Base-by-base conservation (phyloP, 2,888 invertebrate species). In the Anodontia alba region DNA sequence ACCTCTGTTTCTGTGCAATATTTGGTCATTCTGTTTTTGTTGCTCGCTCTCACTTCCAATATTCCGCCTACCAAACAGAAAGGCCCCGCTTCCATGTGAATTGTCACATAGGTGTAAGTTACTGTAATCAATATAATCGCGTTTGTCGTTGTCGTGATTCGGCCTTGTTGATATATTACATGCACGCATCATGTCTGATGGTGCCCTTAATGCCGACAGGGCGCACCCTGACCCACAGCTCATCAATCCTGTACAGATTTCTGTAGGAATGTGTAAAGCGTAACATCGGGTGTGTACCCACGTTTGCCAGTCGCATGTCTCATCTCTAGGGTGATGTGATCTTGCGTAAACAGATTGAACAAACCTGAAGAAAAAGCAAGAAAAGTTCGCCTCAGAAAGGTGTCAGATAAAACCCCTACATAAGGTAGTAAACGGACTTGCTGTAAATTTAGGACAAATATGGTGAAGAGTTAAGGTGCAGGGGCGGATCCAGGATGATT, bases 211-310 rank as follows among this genome's bases (percentile, higher is more conserved):
- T 3, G 75, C 57, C 10, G 29, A 38, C 20, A 76, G 31, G 15
- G 73, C 68, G 31, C 51, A 26, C 3, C 68, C 8, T 8, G 23
- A 46, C 1, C 82, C 82, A 38, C 82, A 82, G 70, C 70, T 69
- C 15, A 82, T 76, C 2, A 82, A 38, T 5, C 78, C 82, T n/a
- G 69, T 73, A 49, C 78, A 75, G 3, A 78, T 26, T 33, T 82
- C 82, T 23, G 67, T 7, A 26, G 76, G 76, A 1, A 82, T 62
- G 31, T 82, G 78, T 68, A 68, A 70, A 8, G n/a, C 23, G n/a
- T 20, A 17, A 31, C 78, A 76, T 29, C 49, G 54, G 1, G 38
- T 67, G 8, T 66, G 36, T 3, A 70, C 62, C 38, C 43, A 70
- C 5, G 33, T 31, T 36, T 54, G 57, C 81, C 81, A 81, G 36